Evolutionary conservation across 2,888 invertebrate genomes (phyloP).

Genomic region (Himalopsyche anomala): DNA sequence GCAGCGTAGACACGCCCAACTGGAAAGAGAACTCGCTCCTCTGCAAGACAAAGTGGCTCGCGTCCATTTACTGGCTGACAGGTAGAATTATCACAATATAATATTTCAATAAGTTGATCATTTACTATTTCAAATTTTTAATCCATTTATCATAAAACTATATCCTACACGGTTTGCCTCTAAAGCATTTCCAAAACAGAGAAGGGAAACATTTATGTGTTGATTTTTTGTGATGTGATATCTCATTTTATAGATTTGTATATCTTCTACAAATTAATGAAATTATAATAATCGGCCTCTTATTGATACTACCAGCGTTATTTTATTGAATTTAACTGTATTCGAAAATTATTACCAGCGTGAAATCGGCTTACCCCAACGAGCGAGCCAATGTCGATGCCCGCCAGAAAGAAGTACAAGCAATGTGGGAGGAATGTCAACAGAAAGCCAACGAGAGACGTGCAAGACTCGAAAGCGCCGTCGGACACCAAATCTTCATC

Average conservation of each 20-base stretch:
- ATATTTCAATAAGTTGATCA: not conserved
- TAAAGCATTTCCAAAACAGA: no score
- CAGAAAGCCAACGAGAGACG: conserved; percentile 90
- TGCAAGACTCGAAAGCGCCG: conserved; percentile 92
- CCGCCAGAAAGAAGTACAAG: conserved; percentile 89
- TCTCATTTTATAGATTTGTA: no score
- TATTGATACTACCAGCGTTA: not conserved
- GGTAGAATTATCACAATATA: conserved; percentile 71
- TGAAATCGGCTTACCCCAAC: conserved; percentile 93
- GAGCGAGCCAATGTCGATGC: conserved; percentile 91
- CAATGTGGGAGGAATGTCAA: conserved; percentile 92
- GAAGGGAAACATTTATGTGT: no score
- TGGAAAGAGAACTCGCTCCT: conserved; percentile 96
- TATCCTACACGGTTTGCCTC: no score
- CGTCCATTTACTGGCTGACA: conserved; percentile 91
- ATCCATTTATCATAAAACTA: no score
- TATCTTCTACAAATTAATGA: no score
- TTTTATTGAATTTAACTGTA: not conserved
- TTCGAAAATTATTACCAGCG: conserved; percentile 76
- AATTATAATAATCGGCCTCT: no score
- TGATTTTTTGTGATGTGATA: no score
- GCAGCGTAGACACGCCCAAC: conserved; percentile 93
- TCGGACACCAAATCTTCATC: conserved; percentile 95
- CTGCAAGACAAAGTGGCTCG: conserved; percentile 95
- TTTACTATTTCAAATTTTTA: no score